Base-by-base conservation (phyloP, 2,888 invertebrate species). In the Chrysolina oricalcia region DNA sequence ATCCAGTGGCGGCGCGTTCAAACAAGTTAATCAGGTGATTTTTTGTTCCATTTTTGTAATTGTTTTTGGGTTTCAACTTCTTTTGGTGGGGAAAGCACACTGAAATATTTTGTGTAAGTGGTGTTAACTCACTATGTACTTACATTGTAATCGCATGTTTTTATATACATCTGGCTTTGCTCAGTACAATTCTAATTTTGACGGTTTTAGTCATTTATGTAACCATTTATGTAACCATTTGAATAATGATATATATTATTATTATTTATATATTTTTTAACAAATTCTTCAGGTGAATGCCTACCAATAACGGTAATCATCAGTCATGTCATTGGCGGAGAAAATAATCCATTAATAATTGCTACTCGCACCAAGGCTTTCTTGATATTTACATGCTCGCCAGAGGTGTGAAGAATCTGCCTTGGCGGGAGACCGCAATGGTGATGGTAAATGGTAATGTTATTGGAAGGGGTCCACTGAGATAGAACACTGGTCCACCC, bases 401-500 rank as follows among this genome's bases (percentile, higher is more conserved):
- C 79, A 81, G 83, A 87, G 86, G 86, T 86, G 86, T 85, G 86
- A 87, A 85, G 84, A 86, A 84, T 83, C 80, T 75, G 76, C 75
- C 75, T 72, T 73, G 79, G 75, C 76, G 76, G 78, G 81, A 75
- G 73, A 62, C 53, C 13, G 65, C 67, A 62, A 53, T 63, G 19
- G 56, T 40, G 71, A 63, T 64, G 63, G 56, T 66, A 59, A 66
- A 63, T 64, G 63, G 56, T 66, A 59, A 66, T 59, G 53, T 72
- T 75, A 74, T 67, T 74, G 73, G 80, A 78, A 78, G 77, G 81
- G 76, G 73, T 64, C 72, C 77, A 80, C 78, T 77, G 81, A 81
- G 82, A 83, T 83, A 85, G 85, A 85, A 86, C 85, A 86, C 87
- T 86, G 86, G 87, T 88, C 87, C 87, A 88, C 88, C 88, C 88